A percentile compares a stretch with the other conserved stretches of the same genome.
phyloP scores from a whole-genome alignment of 2,888 invertebrate genomes.

The Reticulitermes lucifugus region DNA sequence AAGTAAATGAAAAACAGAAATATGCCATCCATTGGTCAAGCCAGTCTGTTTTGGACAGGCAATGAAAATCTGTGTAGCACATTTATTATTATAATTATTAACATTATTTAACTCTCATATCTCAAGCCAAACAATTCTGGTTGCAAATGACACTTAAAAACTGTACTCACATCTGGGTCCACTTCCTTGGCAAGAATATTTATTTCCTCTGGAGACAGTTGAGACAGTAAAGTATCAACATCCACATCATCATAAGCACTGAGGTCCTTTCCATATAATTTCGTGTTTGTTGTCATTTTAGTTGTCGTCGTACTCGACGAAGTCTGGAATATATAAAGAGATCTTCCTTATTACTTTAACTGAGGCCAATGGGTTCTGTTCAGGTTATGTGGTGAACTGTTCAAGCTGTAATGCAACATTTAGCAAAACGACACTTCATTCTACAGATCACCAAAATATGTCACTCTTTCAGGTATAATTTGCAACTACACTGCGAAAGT shows the following conservation, averaged over 20 bases:
- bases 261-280: constrained; percentile 90
- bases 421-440: too few species aligned
- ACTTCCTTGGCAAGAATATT: constrained; percentile 98
- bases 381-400: too few species aligned
- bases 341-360: not conserved
- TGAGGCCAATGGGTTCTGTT: not conserved
- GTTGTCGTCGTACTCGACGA: constrained; percentile 87
- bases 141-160: not conserved
- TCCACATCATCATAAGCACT: constrained; percentile 94
- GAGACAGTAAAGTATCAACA: constrained; percentile 93
- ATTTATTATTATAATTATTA: not conserved
- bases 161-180: constrained; percentile 95
- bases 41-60: too few species aligned
- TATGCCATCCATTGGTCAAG: too few species aligned
- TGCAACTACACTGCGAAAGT: not conserved
- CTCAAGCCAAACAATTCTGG: not conserved
- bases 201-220: constrained; percentile 95
- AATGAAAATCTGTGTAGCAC: too few species aligned
- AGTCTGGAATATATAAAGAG: constrained; percentile 72
- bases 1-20: too few species aligned
- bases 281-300: constrained; percentile 90
- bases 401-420: too few species aligned
- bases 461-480: not conserved
- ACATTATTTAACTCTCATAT: not conserved
- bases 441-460: too few species aligned